A percentile compares a stretch with the other conserved stretches of the same genome.
Evolutionary conservation across 1,140 invertebrate genomes (phyloP).

Genomic region (Lepidurus apus): DNA sequence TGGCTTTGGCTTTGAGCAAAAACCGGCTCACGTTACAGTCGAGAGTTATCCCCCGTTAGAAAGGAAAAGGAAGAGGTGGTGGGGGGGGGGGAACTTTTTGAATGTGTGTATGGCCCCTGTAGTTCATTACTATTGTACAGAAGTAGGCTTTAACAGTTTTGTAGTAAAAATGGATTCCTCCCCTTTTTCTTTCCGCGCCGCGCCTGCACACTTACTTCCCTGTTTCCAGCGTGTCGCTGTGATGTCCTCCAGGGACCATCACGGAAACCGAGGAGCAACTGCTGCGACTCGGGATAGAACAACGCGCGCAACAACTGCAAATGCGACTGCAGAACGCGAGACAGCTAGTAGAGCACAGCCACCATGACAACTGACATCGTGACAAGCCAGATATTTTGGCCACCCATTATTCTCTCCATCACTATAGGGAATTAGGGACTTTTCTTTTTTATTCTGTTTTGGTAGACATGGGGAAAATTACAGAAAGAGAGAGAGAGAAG

Average conservation of each 20-base stretch:
- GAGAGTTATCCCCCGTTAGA: neutral
- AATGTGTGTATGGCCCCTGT: too few relatives aligned
- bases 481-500: neutral
- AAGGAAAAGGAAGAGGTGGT: neutral
- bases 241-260: slow-evolving; percentile 4
- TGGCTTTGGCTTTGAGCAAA: neutral
- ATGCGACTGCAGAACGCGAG: neutral
- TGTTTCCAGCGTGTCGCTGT: neutral
- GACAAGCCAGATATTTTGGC: neutral
- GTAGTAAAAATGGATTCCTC: neutral
- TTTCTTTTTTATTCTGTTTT: too few relatives aligned
- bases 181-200: neutral
- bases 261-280: too few relatives aligned
- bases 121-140: too few relatives aligned
- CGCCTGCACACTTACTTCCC: neutral
- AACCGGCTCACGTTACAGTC: neutral
- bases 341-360: neutral
- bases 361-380: slow-evolving; percentile 21
- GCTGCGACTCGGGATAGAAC: neutral
- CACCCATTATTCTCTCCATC: neutral
- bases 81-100: neutral
- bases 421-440: neutral
- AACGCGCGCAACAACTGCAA: neutral
- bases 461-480: neutral
- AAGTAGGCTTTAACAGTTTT: too few relatives aligned